Evolutionary conservation across 2,888 invertebrate species (phyloP).

Genomic region (Eulithis prunata): DNA sequence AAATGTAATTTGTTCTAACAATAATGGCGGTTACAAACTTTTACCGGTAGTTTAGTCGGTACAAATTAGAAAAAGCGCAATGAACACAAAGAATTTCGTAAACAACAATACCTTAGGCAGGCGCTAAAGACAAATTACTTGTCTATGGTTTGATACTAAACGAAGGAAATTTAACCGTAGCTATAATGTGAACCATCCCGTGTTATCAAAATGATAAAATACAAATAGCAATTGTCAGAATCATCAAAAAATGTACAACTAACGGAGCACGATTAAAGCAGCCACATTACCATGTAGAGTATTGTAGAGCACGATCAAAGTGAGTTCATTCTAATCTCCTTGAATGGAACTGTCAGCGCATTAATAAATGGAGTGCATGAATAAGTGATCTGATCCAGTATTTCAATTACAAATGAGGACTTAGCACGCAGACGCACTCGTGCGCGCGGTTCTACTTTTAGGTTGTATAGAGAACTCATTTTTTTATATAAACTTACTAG

Average conservation of each 20-base stretch:
- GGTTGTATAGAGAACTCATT: not conserved
- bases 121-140: no score
- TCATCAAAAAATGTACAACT: not conserved
- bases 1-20: slow-evolving; percentile 22
- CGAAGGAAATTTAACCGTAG: no score
- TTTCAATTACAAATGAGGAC: slow-evolving; percentile 33
- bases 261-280: not conserved
- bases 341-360: slow-evolving; percentile 20
- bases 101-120: not conserved
- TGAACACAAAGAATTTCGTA: not conserved
- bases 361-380: slow-evolving; percentile 28
- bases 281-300: not conserved
- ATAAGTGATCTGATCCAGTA: slow-evolving; percentile 25
- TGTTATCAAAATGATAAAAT: no score
- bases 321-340: slow-evolving; percentile 20
- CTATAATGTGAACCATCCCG: no score
- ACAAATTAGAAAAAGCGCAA: slow-evolving; percentile 12
- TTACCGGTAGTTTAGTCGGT: slow-evolving; percentile 12
- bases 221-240: not conserved
- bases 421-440: slow-evolving; percentile 18
- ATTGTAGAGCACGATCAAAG: slow-evolving; percentile 12
- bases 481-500: not conserved
- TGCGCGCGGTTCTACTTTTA: not conserved
- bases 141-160: no score
- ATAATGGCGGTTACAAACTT: slow-evolving; percentile 19